These are phyloP conservation scores for Hemichromis elongatus DNA, from an alignment of 2,113 vertebrate species.

Conservation along the genomic window DNA sequence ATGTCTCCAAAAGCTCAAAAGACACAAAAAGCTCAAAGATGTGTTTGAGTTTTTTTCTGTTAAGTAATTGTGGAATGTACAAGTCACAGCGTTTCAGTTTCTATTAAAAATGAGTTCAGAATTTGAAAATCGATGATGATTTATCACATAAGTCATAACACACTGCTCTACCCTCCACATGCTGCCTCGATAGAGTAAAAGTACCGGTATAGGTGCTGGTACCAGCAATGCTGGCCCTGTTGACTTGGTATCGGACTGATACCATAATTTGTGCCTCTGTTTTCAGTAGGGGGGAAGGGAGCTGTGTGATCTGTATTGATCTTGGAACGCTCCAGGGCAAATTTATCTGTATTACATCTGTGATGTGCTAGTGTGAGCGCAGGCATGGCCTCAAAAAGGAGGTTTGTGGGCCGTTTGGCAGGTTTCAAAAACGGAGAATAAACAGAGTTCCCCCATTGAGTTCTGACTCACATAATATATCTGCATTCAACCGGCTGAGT, in stretches of 20 bases:
- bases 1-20: neutral
- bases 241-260: neutral
- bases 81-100: neutral
- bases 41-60: neutral
- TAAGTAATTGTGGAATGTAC: neutral
- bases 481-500: neutral
- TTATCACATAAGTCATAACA: neutral
- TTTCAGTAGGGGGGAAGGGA: neutral
- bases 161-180: neutral
- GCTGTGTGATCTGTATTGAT: conserved; percentile 49
- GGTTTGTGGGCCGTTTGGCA: neutral
- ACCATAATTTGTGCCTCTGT: neutral
- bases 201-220: accelerated
- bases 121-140: neutral
- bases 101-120: neutral
- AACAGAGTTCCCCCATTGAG: neutral
- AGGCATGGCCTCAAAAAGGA: neutral
- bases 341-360: conserved; percentile 10
- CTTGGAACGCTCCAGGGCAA: conserved; percentile 6
- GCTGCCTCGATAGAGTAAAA: neutral
- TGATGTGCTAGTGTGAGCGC: neutral
- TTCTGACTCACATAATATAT: neutral
- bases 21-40: neutral
- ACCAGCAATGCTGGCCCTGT: neutral
- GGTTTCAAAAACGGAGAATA: neutral